Evolutionary conservation across 2,113 vertebrate species (phyloP).

Genomic region (Carollia perspicillata): DNA sequence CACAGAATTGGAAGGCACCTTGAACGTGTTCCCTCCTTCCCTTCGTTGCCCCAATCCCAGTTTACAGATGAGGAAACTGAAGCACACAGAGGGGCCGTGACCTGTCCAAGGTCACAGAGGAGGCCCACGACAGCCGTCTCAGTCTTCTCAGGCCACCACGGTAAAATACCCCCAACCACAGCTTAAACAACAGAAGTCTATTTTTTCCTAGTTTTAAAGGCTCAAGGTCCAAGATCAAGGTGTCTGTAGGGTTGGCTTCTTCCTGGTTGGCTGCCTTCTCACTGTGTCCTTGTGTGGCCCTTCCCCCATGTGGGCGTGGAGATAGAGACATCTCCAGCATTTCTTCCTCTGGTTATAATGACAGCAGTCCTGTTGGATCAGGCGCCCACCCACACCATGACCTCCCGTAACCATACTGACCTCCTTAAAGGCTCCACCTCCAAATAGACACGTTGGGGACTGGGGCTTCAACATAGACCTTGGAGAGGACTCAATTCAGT

Average conservation of each 20-base stretch:
- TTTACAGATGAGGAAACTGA: background rate
- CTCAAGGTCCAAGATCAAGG: background rate
- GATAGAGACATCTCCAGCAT: too few species aligned
- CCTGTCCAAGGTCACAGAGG: background rate
- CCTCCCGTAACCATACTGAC: too few species aligned
- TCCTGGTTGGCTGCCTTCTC: background rate
- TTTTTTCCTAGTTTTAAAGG: background rate
- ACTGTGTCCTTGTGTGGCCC: accelerated
- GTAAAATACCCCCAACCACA: background rate
- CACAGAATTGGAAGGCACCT: background rate
- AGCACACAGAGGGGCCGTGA: background rate
- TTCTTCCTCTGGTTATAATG: too few species aligned
- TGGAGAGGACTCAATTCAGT: background rate
- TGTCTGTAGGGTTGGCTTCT: background rate
- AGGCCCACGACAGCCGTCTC: accelerated
- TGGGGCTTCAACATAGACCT: background rate
- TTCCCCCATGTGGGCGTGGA: accelerated
- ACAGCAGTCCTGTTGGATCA: background rate
- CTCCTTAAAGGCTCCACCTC: background rate
- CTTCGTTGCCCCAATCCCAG: background rate
- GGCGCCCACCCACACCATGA: too few species aligned
- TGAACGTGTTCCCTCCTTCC: background rate
- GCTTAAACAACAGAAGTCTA: background rate
- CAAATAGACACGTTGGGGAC: background rate
- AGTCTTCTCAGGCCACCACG: accelerated